Evolutionary conservation across 2,113 vertebrate species (phyloP), one percentile per base, ranked within the genome.

Genomic region (Hiodon alosoides): DNA sequence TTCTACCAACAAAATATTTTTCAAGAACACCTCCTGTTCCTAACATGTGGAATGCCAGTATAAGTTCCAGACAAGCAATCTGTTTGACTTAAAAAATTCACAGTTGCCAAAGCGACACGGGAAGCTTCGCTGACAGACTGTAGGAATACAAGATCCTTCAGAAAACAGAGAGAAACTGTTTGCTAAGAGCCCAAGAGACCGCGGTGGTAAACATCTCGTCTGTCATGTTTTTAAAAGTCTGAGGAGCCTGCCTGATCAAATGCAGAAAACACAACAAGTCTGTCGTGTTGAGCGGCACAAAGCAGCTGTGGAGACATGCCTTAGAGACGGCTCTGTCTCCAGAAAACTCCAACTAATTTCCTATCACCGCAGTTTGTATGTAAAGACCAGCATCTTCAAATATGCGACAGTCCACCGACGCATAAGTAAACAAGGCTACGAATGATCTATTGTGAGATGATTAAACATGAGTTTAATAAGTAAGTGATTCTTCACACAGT

Each of bases 171-270:
- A 79, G 78, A 62, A 78, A 72, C 58, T 16, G 77, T 82, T 78
- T 77, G 71, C 79, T 81, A 51, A 58, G 76, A 48, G 59, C 69
- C 69, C 74, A 62, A 50, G 73, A 72, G 75, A 80, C 51, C 51
- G 51, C n/a, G 14, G 65, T 65, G 75, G 71, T 74, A 79, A 80
- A 79, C 77, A 79, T 79, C 60, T 61, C 76, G 53, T 51, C 78
- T 75, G 75, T 61, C 73, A 71, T 76, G 72, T 77, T 79, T 81
- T 60, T 79, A 46, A 17, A 60, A 76, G 76, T 73, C 71, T 6
- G 70, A 67, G 67, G n/a, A 79, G 55, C 71, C 50, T 53, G 69
- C 74, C 73, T 79, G 77, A 81, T 81, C 78, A 76, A 77, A 78
- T 46, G 73, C 46, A 54, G 51, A 11, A 64, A 67, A 71, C 51